Conservation (phyloP, 2,113 vertebrate genomes). For the Hemibagrus wyckioides region DNA sequence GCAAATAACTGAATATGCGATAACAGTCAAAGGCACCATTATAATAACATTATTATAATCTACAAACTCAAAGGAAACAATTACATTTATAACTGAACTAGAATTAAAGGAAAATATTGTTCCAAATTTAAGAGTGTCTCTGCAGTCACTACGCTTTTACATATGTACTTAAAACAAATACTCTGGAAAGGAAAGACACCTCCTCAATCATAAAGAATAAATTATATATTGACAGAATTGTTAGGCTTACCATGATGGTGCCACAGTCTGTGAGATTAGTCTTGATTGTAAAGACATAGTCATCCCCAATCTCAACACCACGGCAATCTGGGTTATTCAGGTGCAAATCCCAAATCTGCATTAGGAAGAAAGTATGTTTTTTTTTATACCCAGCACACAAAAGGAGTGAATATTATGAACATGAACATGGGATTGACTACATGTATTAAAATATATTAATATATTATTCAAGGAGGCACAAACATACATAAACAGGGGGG, state of each 20-base stretch:
- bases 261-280: conserved; percentile 71
- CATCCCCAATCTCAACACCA: conserved; percentile 64
- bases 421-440: neutral
- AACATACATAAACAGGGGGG: conserved; percentile 69
- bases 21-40: conserved; percentile 45
- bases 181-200: neutral
- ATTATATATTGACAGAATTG: neutral
- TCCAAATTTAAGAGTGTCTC: neutral
- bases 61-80: conserved; percentile 42
- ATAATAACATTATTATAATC: conserved; percentile 60
- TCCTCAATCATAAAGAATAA: conserved; percentile 10
- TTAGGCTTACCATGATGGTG: conserved; percentile 62
- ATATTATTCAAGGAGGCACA: neutral
- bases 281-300: conserved; percentile 75
- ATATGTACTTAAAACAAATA: neutral
- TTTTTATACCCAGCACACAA: neutral
- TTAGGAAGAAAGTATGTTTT: conserved; percentile 12
- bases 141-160: conserved; percentile 19
- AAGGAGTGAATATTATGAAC: conserved; percentile 1
- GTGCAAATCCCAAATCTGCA: conserved; percentile 76
- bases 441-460: neutral
- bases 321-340: conserved; percentile 69
- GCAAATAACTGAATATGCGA: neutral
- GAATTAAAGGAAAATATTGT: conserved; percentile 29
- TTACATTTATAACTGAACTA: conserved; percentile 54